phyloP scores from a whole-genome alignment of 2,797 vertebrate genomes.

The Sebastes glaucus region DNA sequence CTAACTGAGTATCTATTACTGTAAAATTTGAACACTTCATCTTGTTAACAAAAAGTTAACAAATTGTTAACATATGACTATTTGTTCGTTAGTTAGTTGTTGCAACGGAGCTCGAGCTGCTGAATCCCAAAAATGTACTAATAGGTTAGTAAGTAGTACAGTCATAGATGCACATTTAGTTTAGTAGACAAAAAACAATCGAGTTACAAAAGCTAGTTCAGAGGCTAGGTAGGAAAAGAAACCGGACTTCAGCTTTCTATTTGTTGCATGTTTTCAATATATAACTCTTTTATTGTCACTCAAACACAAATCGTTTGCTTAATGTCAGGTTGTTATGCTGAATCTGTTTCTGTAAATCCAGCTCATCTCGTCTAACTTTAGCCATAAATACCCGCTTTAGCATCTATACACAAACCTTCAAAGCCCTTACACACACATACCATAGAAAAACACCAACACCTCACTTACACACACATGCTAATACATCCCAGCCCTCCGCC shows the following conservation, averaged over 20 bases:
- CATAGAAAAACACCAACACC: conserved; percentile 28
- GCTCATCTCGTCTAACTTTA: conserved; percentile 47
- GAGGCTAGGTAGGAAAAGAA: background rate
- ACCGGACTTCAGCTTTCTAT: background rate
- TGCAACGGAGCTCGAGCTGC: background rate
- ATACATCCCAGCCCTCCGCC: conserved; percentile 10
- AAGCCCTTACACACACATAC: conserved; percentile 47
- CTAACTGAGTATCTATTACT: background rate
- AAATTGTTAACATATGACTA: too few species aligned
- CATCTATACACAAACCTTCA: conserved; percentile 56
- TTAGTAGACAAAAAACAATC: background rate
- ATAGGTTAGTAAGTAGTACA: background rate
- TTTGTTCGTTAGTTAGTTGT: background rate
- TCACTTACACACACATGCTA: conserved; percentile 31
- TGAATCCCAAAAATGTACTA: background rate
- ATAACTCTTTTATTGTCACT: conserved; percentile 3
- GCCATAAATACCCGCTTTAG: conserved; percentile 55
- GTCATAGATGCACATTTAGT: background rate
- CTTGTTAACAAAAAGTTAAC: background rate
- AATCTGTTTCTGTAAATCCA: conserved; percentile 37
- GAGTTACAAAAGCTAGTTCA: background rate
- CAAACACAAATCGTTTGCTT: conserved; percentile 22
- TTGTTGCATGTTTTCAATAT: background rate
- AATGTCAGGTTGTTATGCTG: background rate
- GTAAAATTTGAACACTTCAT: background rate